phyloP scores from a whole-genome alignment of 2,888 invertebrate genomes.

The Watsonalla binaria region DNA sequence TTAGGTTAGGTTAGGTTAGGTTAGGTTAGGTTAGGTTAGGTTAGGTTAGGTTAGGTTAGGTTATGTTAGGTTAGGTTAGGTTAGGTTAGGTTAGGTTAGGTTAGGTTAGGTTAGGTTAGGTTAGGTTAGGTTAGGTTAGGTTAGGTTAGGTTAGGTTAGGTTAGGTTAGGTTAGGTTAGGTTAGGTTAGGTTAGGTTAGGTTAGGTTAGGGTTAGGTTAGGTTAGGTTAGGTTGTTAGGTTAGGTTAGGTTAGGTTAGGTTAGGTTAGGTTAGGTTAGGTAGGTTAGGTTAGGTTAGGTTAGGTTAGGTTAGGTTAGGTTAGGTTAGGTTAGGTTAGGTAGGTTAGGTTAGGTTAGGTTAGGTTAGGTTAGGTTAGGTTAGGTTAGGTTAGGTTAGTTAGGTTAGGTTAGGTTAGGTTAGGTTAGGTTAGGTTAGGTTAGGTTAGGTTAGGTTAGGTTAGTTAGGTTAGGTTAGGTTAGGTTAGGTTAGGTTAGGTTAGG shows the following conservation, averaged over 20 bases:
- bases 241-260: constrained; percentile 14
- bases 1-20: too few species aligned
- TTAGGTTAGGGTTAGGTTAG: constrained; percentile 13
- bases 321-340: constrained; percentile 18
- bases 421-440: constrained; percentile 15
- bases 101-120: constrained; percentile 5
- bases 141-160: constrained; percentile 18
- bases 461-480: constrained; percentile 9
- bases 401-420: constrained; percentile 16
- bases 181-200: constrained; percentile 13
- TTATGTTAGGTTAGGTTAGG: too few species aligned
- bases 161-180: constrained; percentile 17
- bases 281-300: constrained; percentile 14
- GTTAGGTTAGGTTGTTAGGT: constrained; percentile 14
- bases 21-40: too few species aligned
- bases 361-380: constrained; percentile 20
- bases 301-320: constrained; percentile 14
- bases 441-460: constrained; percentile 11
- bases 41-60: too few species aligned
- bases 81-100: too few species aligned
- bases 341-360: constrained; percentile 20
- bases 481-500: constrained; percentile 10
- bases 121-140: constrained; percentile 12
- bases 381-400: constrained; percentile 16
- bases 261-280: constrained; percentile 14